phyloP scores from a whole-genome alignment of 2,888 invertebrate species.

The Bombylius major region DNA sequence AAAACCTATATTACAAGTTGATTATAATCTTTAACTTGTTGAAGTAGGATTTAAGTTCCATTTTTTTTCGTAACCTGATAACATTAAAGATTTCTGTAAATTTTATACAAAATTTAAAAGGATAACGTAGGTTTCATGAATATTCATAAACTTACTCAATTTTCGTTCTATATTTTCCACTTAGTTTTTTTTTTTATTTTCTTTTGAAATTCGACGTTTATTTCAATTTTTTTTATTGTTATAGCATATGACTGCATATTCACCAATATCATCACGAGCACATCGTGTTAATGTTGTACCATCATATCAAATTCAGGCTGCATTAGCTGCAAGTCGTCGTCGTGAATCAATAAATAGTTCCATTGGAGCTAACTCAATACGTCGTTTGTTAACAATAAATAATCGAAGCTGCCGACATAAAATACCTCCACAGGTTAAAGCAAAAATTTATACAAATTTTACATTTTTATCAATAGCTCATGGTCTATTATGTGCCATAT shows the following conservation, averaged over 20 bases:
- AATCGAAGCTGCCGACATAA: conserved; percentile 38
- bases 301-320: conserved; percentile 34
- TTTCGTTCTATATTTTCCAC: no score
- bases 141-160: no score
- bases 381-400: conserved; percentile 53
- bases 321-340: conserved; percentile 38
- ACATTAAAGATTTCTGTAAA: no score
- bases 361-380: conserved; percentile 63
- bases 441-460: conserved; percentile 30
- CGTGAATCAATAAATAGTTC: conserved; percentile 60
- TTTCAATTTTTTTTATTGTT: neutral
- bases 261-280: conserved; percentile 46
- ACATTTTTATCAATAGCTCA: conserved; percentile 30
- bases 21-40: no score
- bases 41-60: no score
- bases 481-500: conserved; percentile 27
- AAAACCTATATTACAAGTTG: no score
- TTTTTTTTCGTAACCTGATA: no score
- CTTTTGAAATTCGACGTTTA: no score
- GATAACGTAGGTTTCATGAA: no score
- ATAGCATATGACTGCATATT: conserved; percentile 44
- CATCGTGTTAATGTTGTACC: conserved; percentile 38
- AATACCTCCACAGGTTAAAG: conserved; percentile 32
- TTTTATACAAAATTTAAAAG: no score
- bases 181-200: no score